A percentile compares a stretch with the other conserved stretches of the same genome.
phyloP scores from a whole-genome alignment of 2,888 invertebrate species.

The Linnaemya vulpina region DNA sequence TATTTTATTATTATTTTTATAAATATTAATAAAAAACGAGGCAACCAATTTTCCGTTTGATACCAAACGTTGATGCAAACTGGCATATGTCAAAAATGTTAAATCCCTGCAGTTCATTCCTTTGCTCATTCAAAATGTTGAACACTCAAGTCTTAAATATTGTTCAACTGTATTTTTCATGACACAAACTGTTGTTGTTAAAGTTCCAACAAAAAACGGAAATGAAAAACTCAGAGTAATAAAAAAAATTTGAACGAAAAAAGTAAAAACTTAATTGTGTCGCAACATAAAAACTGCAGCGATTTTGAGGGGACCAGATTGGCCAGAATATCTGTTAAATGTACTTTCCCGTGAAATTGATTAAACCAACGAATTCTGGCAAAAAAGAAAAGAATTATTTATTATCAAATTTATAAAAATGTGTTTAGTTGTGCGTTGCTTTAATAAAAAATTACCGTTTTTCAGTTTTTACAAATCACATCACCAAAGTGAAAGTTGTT shows the following conservation, averaged over 20 bases:
- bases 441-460: no score
- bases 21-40: neutral
- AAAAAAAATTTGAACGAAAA: neutral
- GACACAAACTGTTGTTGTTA: neutral
- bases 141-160: slow-evolving; percentile 4
- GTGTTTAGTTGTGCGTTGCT: no score
- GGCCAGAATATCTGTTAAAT: neutral
- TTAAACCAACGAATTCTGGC: neutral
- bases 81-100: slow-evolving; percentile 45
- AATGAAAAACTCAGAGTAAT: slow-evolving; percentile 49
- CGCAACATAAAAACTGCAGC: slow-evolving; percentile 26
- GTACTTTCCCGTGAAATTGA: neutral
- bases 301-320: slow-evolving; percentile 18
- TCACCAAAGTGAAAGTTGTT: no score
- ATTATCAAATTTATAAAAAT: no score
- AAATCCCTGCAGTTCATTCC: neutral
- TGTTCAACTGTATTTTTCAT: neutral
- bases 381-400: no score
- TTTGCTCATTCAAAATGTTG: slow-evolving; percentile 4
- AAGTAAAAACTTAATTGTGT: slow-evolving; percentile 34
- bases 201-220: slow-evolving; percentile 32
- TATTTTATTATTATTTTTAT: no score
- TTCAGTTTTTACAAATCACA: no score
- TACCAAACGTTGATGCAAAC: slow-evolving; percentile 8
- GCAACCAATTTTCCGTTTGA: neutral